phyloP scores from a whole-genome alignment of 2,797 vertebrate genomes.

The Eulemur mongoz region DNA sequence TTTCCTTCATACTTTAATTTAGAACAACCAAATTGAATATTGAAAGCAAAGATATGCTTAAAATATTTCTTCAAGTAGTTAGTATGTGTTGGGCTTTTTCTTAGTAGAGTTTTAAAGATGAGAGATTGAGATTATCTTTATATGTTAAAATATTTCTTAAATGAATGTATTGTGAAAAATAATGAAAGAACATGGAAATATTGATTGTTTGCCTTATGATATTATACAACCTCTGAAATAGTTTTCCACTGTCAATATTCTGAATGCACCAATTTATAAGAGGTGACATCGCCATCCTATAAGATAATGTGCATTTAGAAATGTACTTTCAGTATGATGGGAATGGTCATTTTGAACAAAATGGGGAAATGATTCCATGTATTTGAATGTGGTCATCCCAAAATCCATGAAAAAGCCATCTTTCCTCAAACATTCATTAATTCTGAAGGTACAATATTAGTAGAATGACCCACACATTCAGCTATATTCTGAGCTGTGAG shows the following conservation, averaged over 20 bases:
- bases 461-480: not conserved
- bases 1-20: constrained; percentile 10
- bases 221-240: not conserved
- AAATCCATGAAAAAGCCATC: not conserved
- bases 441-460: not conserved
- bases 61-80: not conserved
- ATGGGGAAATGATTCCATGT: not conserved
- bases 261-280: not conserved
- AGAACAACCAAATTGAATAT: not conserved
- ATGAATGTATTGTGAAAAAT: constrained; percentile 1
- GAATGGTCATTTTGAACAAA: constrained; percentile 23
- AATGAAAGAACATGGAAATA: not conserved
- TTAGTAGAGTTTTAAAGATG: not conserved
- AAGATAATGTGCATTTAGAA: not conserved
- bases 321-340: not conserved
- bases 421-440: not conserved
- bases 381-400: not conserved
- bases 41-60: not conserved
- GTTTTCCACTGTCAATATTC: not conserved
- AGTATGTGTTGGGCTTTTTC: not conserved
- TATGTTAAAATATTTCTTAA: not conserved
- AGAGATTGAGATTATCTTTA: not conserved
- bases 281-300: not conserved
- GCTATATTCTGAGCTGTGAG: not conserved
- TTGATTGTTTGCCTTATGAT: not conserved